Evolutionary conservation across 1,140 invertebrate species (phyloP).

Genomic region (Drosophila pseudoobscura): DNA sequence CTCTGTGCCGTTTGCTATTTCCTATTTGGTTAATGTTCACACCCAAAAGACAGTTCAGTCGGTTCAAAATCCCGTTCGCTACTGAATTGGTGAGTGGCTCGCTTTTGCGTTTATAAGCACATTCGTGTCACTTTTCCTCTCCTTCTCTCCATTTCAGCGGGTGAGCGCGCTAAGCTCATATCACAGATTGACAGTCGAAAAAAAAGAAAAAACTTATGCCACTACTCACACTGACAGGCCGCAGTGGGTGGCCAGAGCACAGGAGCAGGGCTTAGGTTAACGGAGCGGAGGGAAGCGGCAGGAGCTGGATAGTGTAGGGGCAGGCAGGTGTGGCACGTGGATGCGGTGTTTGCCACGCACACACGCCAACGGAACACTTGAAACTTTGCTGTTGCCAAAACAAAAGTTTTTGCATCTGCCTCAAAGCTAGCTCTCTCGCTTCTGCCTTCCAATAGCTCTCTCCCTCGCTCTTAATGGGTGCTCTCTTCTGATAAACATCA

Average conservation of each 20-base stretch:
- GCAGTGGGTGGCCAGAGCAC: slow-evolving; percentile 11
- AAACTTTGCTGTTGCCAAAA: slow-evolving; percentile 77
- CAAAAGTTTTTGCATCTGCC: slow-evolving; percentile 72
- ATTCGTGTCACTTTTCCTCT: slow-evolving; percentile 73
- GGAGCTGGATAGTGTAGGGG: slow-evolving; percentile 15
- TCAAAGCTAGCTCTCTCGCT: slow-evolving; percentile 1
- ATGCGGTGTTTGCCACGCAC: slow-evolving; percentile 61
- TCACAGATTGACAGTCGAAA: slow-evolving; percentile 72
- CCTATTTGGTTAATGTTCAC: slow-evolving; percentile 33
- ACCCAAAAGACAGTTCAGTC: slow-evolving; percentile 31
- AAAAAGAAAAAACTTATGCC: slow-evolving; percentile 21
- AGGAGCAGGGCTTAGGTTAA: background rate
- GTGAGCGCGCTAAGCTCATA: slow-evolving; percentile 38
- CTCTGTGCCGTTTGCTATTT: slow-evolving; percentile 6
- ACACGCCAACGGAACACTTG: slow-evolving; percentile 58
- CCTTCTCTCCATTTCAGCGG: slow-evolving; percentile 15
- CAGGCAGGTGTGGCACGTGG: slow-evolving; percentile 23
- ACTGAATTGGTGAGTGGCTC: slow-evolving; percentile 60
- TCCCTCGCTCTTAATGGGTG: slow-evolving; percentile 15
- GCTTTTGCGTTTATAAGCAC: slow-evolving; percentile 75
- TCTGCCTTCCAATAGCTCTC: background rate
- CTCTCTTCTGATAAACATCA: slow-evolving; percentile 74
- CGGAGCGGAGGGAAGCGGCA: slow-evolving; percentile 1
- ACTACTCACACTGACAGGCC: slow-evolving; percentile 35
- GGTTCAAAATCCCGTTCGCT: slow-evolving; percentile 74